A percentile compares a stretch with the other conserved stretches of the same genome.
These are phyloP conservation scores for Drosophila mimetica DNA, from an alignment of 2,888 invertebrate species.

Conservation along the genomic window DNA sequence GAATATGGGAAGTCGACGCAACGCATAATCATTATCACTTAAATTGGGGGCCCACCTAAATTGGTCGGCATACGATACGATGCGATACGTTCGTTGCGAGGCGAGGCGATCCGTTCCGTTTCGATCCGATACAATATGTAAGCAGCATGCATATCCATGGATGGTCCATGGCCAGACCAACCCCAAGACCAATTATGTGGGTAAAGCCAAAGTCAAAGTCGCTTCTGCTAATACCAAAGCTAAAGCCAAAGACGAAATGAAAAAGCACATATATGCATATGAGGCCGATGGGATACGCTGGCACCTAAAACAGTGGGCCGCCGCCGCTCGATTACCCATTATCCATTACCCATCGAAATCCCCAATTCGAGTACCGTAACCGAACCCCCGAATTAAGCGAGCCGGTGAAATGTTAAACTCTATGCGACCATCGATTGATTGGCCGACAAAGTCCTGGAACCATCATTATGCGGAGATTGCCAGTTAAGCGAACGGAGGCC, in stretches of 20 bases:
- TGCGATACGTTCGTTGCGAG: constrained; percentile 8
- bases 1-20: constrained; percentile 56
- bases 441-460: constrained; percentile 10
- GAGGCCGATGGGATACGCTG: constrained; percentile 41
- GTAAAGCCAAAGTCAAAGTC: constrained; percentile 51
- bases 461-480: constrained; percentile 8
- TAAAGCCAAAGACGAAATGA: constrained; percentile 11
- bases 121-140: background rate
- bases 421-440: constrained; percentile 45
- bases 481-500: background rate
- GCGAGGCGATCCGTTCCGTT: constrained; percentile 1
- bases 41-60: constrained; percentile 66
- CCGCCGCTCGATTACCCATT: background rate
- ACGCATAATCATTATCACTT: constrained; percentile 76
- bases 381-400: constrained; percentile 20
- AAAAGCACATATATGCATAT: constrained; percentile 55
- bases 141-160: constrained; percentile 15
- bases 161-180: constrained; percentile 4
- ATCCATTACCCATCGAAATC: constrained; percentile 34
- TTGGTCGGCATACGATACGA: constrained; percentile 37
- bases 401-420: constrained; percentile 2
- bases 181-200: constrained; percentile 39
- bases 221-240: constrained; percentile 12
- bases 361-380: constrained; percentile 59
- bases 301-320: constrained; percentile 62